Evolutionary conservation across 23 tunicate species (phyloP).

Genomic region (Phallusia fumigata): DNA sequence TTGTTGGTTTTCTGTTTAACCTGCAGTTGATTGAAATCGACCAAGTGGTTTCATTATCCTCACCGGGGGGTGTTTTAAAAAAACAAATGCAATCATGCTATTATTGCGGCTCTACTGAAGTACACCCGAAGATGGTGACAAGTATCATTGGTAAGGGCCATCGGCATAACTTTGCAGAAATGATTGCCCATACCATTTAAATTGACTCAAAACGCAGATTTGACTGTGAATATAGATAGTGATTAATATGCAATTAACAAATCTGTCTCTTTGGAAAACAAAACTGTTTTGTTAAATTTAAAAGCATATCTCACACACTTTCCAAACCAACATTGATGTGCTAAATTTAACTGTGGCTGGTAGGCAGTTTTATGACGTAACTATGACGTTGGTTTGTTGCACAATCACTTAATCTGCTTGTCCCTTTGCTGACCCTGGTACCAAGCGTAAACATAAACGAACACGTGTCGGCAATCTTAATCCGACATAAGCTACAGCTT

Average conservation of each 20-base stretch:
- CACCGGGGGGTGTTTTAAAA: slow-evolving; percentile 1
- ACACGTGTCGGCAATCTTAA: slow-evolving; percentile 1
- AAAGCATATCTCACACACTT: too few relatives aligned
- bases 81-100: background rate
- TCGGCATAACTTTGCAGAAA: too few relatives aligned
- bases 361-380: background rate
- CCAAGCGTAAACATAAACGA: background rate
- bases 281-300: too few relatives aligned
- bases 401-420: background rate
- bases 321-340: background rate
- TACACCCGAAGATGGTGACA: background rate
- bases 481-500: slow-evolving; percentile 9
- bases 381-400: background rate
- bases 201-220: too few relatives aligned
- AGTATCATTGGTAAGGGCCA: too few relatives aligned
- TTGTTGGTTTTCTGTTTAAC: background rate
- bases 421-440: slow-evolving; percentile 6
- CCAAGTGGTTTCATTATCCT: background rate
- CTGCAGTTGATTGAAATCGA: background rate
- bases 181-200: too few relatives aligned
- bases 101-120: background rate
- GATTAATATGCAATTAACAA: too few relatives aligned
- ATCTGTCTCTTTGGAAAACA: too few relatives aligned
- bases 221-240: too few relatives aligned
- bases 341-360: background rate